Base-by-base conservation (phyloP, 2,797 vertebrate species). In the Toxotes lorentzi region DNA sequence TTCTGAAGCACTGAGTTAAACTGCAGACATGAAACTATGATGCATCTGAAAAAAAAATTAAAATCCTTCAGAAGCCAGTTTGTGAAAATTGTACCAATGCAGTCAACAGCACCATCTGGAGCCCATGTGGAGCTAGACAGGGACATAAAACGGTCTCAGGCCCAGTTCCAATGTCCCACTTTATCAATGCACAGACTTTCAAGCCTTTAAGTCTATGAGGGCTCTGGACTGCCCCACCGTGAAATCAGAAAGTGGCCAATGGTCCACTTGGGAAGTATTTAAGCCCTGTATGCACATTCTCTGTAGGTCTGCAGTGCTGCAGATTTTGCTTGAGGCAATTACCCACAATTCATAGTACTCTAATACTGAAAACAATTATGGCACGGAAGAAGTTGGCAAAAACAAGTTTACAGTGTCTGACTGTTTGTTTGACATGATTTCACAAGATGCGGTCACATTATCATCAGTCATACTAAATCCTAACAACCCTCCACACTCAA, bases 81-180 rank as follows among this genome's bases (percentile, higher is more conserved):
- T 68, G 10, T 54, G 51, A 53, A 17, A 57, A 9, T 17, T 35
- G 38, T 4, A 56, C 16, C 48, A 9, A 23, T 54, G 56, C 32
- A 47, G 34, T 63, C 64, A 70, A 81, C 75, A 88, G 77, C 86
- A 70, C 82, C 84, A 87, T n/a, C 86, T 87, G 70, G 48, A 73
- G 82, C 41, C 57, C 4, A 21, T 53, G 41, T 48, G 35, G n/a
- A 59, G 40, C 23, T 9, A 45, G 12, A 66, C 58, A 48, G 35
- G 21, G 50, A 57, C 13, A 65, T 45, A 48, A 45, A 50, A 48
- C 27, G 4, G 70, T 62, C 51, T 35, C 62, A 17, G 14, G 62
- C 27, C 9, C 3, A 21, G 13, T 35, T 40, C 13, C 19, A 61
- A 21, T 1, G 27, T 47, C 61, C 45, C 51, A 58, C 30, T 41